phyloP scores from a whole-genome alignment of 2,797 vertebrate genomes.

The Dryobates pubescens region DNA sequence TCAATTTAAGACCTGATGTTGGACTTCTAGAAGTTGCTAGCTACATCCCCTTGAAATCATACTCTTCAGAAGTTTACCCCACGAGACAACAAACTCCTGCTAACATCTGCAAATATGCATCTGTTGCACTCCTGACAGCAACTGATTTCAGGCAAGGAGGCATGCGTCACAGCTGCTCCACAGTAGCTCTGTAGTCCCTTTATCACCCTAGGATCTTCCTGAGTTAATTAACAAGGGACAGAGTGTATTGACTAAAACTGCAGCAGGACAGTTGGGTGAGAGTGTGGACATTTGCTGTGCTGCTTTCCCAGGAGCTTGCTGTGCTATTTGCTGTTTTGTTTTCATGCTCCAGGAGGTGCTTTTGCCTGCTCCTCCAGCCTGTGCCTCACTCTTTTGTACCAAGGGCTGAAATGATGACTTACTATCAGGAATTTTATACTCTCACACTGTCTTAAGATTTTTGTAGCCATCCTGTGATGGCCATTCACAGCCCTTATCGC shows the following conservation, averaged over 20 bases:
- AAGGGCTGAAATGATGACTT: not conserved
- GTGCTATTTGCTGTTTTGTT: not conserved
- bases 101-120: not conserved
- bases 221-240: not conserved
- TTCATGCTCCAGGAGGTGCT: not conserved
- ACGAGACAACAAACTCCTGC: not conserved
- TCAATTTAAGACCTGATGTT: not conserved
- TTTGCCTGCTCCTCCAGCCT: not conserved
- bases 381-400: not conserved
- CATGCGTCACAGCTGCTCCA: not conserved
- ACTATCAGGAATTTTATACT: not conserved
- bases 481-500: not conserved
- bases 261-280: not conserved
- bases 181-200: not conserved
- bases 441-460: not conserved
- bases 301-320: not conserved
- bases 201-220: not conserved
- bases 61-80: not conserved
- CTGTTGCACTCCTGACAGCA: not conserved
- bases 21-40: not conserved
- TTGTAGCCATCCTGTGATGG: not conserved
- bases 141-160: not conserved
- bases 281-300: fast-evolving
- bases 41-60: not conserved
- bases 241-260: not conserved